Base-by-base conservation (phyloP, 2,888 invertebrate genomes). In the Cephus spinipes region DNA sequence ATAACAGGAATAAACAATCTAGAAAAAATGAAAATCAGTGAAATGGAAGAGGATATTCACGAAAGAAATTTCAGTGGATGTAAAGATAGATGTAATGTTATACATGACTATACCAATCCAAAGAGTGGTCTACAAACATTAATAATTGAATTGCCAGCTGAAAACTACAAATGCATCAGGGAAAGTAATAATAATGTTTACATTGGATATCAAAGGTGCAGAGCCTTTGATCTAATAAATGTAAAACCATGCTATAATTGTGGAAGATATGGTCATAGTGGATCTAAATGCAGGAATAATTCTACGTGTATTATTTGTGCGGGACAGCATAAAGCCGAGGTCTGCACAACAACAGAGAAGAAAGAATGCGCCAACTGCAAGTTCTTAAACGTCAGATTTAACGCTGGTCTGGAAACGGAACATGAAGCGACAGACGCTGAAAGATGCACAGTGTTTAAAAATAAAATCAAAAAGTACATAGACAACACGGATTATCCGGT, bases 401-500 rank as follows among this genome's bases (percentile, higher is more conserved):
- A 69, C 4, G 68, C 30, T 68, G 68, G 68, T 23, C 23, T 23
- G 23, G 23, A n/a, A 68, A 23, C 23, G 68, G 35, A 12, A 12
- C 68, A 77, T n/a, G 15, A 11, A 4, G 68, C 73, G n/a, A 35
- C 68, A 32, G 68, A 73, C 9, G 68, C 34, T 68, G n/a, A 73
- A 11, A 12, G 32, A 23, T 77, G 77, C 34, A 34, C 73, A 77
- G 68, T 77, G 11, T 33, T 77, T 32, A 77, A 77, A n/a, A n/a
- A 55, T 11, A 77, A 77, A 34, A 77, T 77, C 34, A 77, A n/a
- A 31, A 73, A 33, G n/a, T 40, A 15, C 35, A 76, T 73, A 40
- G 34, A 40, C 23, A 71, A 36, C 73, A 76, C 40, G 11, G 76
- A 76, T 31, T 76, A 76, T 31, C n/a, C 6, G 23, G 12, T 73